Evolutionary conservation across 2,888 invertebrate genomes (phyloP), one percentile per base, ranked within the genome.

Genomic region (Thymelicus acteon): DNA sequence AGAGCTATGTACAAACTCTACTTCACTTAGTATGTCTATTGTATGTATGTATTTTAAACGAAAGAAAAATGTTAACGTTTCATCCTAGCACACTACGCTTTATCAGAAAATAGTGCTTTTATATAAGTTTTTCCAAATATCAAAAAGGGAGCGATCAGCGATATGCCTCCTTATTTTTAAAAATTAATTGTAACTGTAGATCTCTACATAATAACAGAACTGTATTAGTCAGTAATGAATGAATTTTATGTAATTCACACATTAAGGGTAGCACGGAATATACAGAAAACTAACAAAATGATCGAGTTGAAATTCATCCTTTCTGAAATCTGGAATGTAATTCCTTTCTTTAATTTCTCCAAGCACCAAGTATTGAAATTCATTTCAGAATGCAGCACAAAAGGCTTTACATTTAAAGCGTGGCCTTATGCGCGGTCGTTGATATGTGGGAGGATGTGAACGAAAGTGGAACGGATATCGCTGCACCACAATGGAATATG

Each of bases 391-490:
- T 60, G 44, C 60, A 52, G 64, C 64, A 64, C 70, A 70, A 70
- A 65, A 71, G 70, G 65, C 70, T 65, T 71, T 64, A 70, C 70
- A 64, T 64, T 70, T 58, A 58, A 54, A 70, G 48, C 60, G 31
- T 49, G 49, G 64, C 70, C 64, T 70, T 70, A 70, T 64, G 70
- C 69, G 58, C 44, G 70, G 64, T 71, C 66, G 75, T 73, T 71
- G 61, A 61, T 72, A 72, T 72, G 72, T 72, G 73, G 73, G 75
- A 73, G 75, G 74, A 74, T 75, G 83, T 80, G 80, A 82, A 84
- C 84, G 88, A 88, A 92, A 91, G 89, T 91, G 85, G 90, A 91
- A 90, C 92, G 92, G 91, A 92, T 90, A 89, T 89, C 80, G 84
- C 80, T 82, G 83, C 84, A 83, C 83, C 84, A 83, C 83, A 75